Conservation (phyloP, 2,888 invertebrate genomes). For the Pristionchus maxplancki region DNA sequence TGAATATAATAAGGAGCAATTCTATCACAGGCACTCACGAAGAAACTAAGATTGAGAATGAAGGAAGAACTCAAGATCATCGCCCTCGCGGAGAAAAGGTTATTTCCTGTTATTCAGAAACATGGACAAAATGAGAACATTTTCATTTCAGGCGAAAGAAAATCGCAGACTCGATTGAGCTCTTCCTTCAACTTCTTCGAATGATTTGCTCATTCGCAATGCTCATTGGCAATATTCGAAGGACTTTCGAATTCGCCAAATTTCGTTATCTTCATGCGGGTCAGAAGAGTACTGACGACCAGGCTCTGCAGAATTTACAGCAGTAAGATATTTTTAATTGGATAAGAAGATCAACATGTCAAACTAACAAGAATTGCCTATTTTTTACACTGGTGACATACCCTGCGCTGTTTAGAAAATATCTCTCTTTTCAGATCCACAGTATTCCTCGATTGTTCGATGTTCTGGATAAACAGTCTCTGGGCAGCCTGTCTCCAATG, state of each 20-base stretch:
- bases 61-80: slow-evolving; percentile 68
- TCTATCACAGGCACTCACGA: slow-evolving; percentile 55
- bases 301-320: slow-evolving; percentile 71
- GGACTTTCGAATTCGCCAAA: slow-evolving; percentile 72
- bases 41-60: slow-evolving; percentile 61
- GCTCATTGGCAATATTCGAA: slow-evolving; percentile 73
- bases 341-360: too few relatives aligned
- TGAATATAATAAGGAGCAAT: not conserved
- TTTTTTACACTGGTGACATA: too few relatives aligned
- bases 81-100: slow-evolving; percentile 71
- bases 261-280: slow-evolving; percentile 68
- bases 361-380: too few relatives aligned
- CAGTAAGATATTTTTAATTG: slow-evolving; percentile 56
- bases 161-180: slow-evolving; percentile 73
- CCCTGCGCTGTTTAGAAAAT: too few relatives aligned
- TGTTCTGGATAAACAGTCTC: slow-evolving; percentile 73
- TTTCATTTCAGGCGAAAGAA: slow-evolving; percentile 67
- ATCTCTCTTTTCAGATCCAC: slow-evolving; percentile 64
- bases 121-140: too few relatives aligned
- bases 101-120: not conserved
- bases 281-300: slow-evolving; percentile 69
- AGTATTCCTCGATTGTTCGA: slow-evolving; percentile 69
- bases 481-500: slow-evolving; percentile 73
- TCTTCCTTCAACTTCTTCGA: slow-evolving; percentile 71
- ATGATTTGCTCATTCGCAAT: slow-evolving; percentile 75